A percentile compares a stretch with the other conserved stretches of the same genome.
Conservation (phyloP, 2,888 invertebrate species). For the Melanostoma mellinum region DNA sequence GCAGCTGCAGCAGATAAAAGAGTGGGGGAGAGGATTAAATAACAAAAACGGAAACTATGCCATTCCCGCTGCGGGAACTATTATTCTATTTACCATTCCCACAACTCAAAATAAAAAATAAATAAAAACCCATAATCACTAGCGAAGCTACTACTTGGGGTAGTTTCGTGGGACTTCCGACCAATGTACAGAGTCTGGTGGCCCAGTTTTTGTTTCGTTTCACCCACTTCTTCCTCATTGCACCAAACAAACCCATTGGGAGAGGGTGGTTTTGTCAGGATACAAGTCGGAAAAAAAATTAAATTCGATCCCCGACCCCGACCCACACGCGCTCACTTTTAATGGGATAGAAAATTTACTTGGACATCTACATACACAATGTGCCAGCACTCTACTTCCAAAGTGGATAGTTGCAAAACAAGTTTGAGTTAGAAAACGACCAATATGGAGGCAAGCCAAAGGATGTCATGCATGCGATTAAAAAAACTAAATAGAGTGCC, state of each 20-base stretch:
- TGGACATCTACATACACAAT: slow-evolving; percentile 35
- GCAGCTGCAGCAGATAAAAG: not conserved
- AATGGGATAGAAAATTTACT: slow-evolving; percentile 58
- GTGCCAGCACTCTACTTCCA: not conserved
- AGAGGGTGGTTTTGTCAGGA: slow-evolving; percentile 9
- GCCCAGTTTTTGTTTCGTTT: slow-evolving; percentile 54
- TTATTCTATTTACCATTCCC: slow-evolving; percentile 64
- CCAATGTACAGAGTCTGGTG: slow-evolving; percentile 50
- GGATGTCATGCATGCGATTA: slow-evolving; percentile 50
- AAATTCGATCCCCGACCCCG: slow-evolving; percentile 25
- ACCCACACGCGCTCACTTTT: slow-evolving; percentile 37
- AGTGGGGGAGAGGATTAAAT: slow-evolving; percentile 22
- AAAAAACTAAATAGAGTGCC: slow-evolving; percentile 45
- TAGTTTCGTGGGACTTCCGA: slow-evolving; percentile 49
- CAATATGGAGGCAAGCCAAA: slow-evolving; percentile 2
- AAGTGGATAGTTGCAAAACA: slow-evolving; percentile 31
- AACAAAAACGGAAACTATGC: slow-evolving; percentile 29
- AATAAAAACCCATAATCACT: slow-evolving; percentile 31
- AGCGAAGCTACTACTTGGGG: slow-evolving; percentile 44
- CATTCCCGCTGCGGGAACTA: slow-evolving; percentile 51
- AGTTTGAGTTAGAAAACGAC: slow-evolving; percentile 14
- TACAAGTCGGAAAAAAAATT: slow-evolving; percentile 30
- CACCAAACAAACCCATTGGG: not conserved
- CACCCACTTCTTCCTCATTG: slow-evolving; percentile 5
- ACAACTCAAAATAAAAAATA: slow-evolving; percentile 14